Conservation (phyloP, 2,113 vertebrate genomes). For the Silurus meridionalis region DNA sequence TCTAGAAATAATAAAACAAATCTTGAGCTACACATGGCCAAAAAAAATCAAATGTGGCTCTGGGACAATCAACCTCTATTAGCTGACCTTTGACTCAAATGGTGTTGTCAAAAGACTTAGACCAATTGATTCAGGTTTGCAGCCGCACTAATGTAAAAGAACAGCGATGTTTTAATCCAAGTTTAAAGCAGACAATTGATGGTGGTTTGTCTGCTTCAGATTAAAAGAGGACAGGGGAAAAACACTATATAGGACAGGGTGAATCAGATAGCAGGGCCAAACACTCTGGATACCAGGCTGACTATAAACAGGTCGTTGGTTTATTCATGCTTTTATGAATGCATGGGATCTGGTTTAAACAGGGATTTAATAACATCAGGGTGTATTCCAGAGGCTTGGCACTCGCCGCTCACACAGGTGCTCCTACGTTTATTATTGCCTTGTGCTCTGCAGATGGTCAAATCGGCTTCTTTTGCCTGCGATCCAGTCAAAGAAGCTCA, state of each 20-base stretch:
- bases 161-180: conserved; percentile 13
- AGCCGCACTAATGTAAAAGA: not conserved
- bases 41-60: not conserved
- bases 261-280: conserved; percentile 46
- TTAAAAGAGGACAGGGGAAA: conserved; percentile 21
- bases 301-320: conserved; percentile 13
- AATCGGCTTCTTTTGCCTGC: conserved; percentile 64
- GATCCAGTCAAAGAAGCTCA: conserved; percentile 78
- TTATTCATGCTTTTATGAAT: conserved; percentile 10
- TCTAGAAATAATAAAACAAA: not conserved
- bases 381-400: conserved; percentile 63
- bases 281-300: conserved; percentile 48
- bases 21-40: conserved; percentile 5
- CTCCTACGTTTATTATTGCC: conserved; percentile 79
- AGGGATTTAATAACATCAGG: not conserved
- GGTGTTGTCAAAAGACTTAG: conserved; percentile 8
- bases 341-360: conserved; percentile 30
- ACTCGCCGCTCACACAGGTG: conserved; percentile 57
- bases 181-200: conserved; percentile 18
- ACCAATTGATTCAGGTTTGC: not conserved
- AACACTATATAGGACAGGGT: conserved; percentile 32
- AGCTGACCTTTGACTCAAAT: not conserved
- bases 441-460: conserved; percentile 73
- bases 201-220: not conserved
- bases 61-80: conserved; percentile 19